Evolutionary conservation across 2,888 invertebrate species (phyloP).

Genomic region (Torymus auratus): DNA sequence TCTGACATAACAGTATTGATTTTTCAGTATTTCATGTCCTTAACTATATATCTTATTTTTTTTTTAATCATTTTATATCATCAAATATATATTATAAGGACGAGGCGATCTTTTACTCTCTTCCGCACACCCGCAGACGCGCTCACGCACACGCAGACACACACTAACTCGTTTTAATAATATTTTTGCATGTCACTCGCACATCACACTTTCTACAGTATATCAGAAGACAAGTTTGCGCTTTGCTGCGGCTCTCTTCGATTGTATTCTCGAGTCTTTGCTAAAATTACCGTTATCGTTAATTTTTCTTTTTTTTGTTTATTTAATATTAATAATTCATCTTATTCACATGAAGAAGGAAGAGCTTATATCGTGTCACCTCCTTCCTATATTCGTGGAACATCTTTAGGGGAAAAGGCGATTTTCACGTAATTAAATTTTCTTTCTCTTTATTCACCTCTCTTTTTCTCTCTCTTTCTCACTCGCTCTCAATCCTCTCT

Average conservation of each 20-base stretch:
- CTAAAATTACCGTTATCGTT: conserved; percentile 49
- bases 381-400: conserved; percentile 56
- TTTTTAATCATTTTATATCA: conserved; percentile 11
- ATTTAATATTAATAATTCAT: conserved; percentile 56
- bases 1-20: conserved; percentile 26
- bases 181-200: conserved; percentile 10
- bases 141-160: conserved; percentile 2
- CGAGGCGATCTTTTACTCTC: conserved; percentile 40
- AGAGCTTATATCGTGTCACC: conserved; percentile 52
- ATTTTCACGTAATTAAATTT: conserved; percentile 56
- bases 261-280: conserved; percentile 52
- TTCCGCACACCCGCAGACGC: background rate
- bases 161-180: conserved; percentile 1
- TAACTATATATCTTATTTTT: conserved; percentile 2
- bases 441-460: conserved; percentile 30
- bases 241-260: conserved; percentile 54
- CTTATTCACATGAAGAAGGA: conserved; percentile 59
- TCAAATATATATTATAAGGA: conserved; percentile 36
- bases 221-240: conserved; percentile 57
- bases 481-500: conserved; percentile 10
- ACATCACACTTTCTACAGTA: conserved; percentile 47
- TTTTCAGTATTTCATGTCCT: conserved; percentile 46
- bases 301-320: conserved; percentile 30
- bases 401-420: conserved; percentile 59
- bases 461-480: conserved; percentile 22